Base-by-base conservation (phyloP, 1,140 invertebrate genomes). In the Sinella curviseta region DNA sequence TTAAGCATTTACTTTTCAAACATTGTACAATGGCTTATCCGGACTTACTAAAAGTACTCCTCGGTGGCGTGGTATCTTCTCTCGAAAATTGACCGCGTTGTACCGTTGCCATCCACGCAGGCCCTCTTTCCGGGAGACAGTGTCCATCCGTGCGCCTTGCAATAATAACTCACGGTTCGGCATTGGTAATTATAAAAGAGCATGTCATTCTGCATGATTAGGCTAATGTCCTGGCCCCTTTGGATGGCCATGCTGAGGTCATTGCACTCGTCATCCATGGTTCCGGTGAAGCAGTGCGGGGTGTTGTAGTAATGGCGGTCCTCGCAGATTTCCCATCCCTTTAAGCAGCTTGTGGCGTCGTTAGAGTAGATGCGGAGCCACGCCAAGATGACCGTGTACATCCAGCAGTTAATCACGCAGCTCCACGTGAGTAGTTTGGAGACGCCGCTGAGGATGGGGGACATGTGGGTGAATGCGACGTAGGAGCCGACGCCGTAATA, bases 31-130 rank as follows among this genome's bases (percentile, higher is more conserved):
- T n/a, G n/a, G n/a, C n/a, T n/a, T n/a, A n/a, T n/a, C n/a, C n/a
- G n/a, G n/a, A n/a, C 54, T 54, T 76, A 82, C 81, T 82, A 82
- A 55, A 80, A 80, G 33, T 77, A 79, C 74, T 82, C 81, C n/a
- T 3, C 31, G 3, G 78, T 34, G 0, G 78, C 76, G 34, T 82
- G 76, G 48, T 34, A 28, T 60, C 81, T 48, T 48, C 76, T 54
- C 1, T 30, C 24, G 34, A 67, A 78, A 28, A 80, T 67, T 1
- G 48, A 54, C 26, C 55, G 48, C 8, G 26, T 30, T 8, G 39
- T 24, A 4, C 26, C 54, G 16, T 26, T 28, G 30, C 17, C 20
- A 57, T 79, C 54, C 3, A 39, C 2, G 26, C 81, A 82, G 12
- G 28, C 36, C 31, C 26, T 65, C 1, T 35, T 16, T 30, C 30